Evolutionary conservation across 2,888 invertebrate genomes (phyloP), one percentile per base, ranked within the genome.

Genomic region (Plagiodera versicolora): DNA sequence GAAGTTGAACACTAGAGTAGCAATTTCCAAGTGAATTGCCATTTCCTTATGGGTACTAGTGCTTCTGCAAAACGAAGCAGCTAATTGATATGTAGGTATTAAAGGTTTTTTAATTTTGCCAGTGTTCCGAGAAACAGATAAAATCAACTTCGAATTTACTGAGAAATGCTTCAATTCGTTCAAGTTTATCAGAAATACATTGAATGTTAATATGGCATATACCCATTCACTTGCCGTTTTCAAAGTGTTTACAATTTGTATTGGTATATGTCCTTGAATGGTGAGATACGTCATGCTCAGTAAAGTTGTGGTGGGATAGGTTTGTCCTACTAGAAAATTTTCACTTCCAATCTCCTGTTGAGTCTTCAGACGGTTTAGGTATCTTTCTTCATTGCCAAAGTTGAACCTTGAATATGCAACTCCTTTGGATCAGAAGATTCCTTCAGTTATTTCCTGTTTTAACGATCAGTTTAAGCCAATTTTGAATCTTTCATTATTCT

Each of bases 201-300:
- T 53, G 53, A 9, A 39, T 44, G n/a, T 53, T 53, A 9, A 53
- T n/a, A 44, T 53, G 53, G n/a, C n/a, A n/a, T n/a, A n/a, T n/a
- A n/a, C n/a, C n/a, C n/a, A n/a, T n/a, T n/a, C n/a, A n/a, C n/a
- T n/a, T n/a, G n/a, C n/a, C n/a, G n/a, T 24, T 24, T 24, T 24
- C 6, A 3, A 24, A 24, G 24, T 24, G 24, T 24, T 24, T 24
- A 6, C 24, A 24, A 24, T 24, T 24, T 24, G 24, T n/a, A n/a
- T n/a, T 24, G 3, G 3, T 24, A 6, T 24, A 24, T 24, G 24
- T 5, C 3, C 24, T 24, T 24, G 24, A 24, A 24, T 24, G 24
- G 24, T 24, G 24, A 24, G 24, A 6, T 24, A 24, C 24, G 24
- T 24, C 24, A 17, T 17, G 46, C 46, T 14, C 9, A 46, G 10